These are phyloP conservation scores for Vidua chalybeata DNA, from an alignment of 2,113 vertebrate species.

Conservation along the genomic window DNA sequence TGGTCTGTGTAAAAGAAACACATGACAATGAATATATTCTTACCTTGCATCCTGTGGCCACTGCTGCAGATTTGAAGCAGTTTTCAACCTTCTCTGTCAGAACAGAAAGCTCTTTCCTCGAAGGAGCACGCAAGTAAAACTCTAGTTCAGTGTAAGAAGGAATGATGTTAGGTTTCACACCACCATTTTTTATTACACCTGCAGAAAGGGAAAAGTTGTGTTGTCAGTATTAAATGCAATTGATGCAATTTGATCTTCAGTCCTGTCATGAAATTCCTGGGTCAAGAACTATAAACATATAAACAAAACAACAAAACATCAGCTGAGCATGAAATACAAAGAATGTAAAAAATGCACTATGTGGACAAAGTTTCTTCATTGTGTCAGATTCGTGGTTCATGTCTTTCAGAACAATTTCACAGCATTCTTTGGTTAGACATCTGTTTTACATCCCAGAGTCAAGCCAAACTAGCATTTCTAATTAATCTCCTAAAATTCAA, in stretches of 20 bases:
- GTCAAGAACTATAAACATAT: background rate
- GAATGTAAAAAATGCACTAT: background rate
- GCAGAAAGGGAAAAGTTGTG: conserved; percentile 32
- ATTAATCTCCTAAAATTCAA: background rate
- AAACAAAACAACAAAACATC: background rate
- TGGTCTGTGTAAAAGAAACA: background rate
- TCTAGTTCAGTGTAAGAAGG: conserved; percentile 85
- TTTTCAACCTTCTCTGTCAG: conserved; percentile 84
- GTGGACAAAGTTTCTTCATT: background rate
- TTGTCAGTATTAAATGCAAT: background rate
- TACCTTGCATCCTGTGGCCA: conserved; percentile 86
- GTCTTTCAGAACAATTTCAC: background rate
- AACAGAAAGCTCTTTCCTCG: conserved; percentile 76
- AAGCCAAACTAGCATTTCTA: background rate
- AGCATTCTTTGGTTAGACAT: background rate
- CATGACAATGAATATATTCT: conserved; percentile 22
- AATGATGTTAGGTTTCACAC: conserved; percentile 88
- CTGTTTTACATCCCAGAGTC: background rate
- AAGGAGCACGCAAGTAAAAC: conserved; percentile 84
- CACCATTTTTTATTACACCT: conserved; percentile 91
- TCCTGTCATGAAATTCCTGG: background rate
- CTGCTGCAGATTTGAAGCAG: conserved; percentile 86
- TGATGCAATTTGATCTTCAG: background rate
- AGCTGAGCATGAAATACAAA: background rate
- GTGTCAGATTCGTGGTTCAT: background rate